Evolutionary conservation across 2,888 invertebrate genomes (phyloP), one percentile per base, ranked within the genome.

Genomic region (Chloroclystis v-ata): DNA sequence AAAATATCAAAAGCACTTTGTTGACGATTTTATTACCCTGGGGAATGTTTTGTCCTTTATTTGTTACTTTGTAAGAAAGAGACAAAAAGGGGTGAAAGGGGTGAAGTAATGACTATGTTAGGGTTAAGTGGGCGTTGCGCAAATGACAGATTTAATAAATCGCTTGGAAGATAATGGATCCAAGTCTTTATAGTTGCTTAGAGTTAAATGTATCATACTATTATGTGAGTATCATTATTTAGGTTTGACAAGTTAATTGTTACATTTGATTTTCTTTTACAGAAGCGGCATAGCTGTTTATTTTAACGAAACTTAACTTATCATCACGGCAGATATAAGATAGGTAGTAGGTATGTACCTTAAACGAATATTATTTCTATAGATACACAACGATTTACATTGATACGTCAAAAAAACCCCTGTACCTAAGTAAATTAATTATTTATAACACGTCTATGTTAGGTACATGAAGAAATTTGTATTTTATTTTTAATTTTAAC

Each of bases 61-160:
- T 56, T n/a, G 57, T 55, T 40, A 14, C 37, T 26, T 10, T 5
- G 35, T 43, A 49, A 29, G 55, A 61, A 39, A 63, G 61, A 67
- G 53, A 67, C 50, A 52, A 56, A 56, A 16, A 32, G 49, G 28
- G 44, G 16, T 64, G 47, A 43, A 50, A 55, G 52, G 49, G 60
- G 60, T 60, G 57, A 42, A 53, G 59, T 65, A 72, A 73, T 77
- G 69, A 69, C 56, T 60, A 64, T 59, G 60, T 68, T 70, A 77
- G 76, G 82, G 75, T 72, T 73, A 80, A 80, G 79, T 75, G 70
- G 84, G 85, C 84, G 85, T 75, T 62, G 63, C 71, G 67, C 13
- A 52, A 49, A 72, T 74, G 84, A 78, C 82, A 77, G 65, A 75
- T 78, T 72, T 80, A 84, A 83, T 76, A 82, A 82, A 86, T 86